phyloP scores from a whole-genome alignment of 2,113 vertebrate genomes.

The Reinhardtius hippoglossoides region DNA sequence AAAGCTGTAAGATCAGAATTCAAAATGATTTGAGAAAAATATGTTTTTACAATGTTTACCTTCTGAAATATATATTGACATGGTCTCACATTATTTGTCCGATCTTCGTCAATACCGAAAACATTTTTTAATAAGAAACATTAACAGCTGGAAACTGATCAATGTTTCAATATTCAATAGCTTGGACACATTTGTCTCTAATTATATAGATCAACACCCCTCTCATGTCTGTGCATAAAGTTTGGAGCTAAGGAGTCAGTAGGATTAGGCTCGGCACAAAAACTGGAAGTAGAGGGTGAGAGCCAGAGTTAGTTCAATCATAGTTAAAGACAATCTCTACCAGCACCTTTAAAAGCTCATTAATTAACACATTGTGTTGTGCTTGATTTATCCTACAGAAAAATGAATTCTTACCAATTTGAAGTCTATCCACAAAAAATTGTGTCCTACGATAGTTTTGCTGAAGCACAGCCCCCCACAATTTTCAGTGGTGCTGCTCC shows the following conservation, averaged over 20 bases:
- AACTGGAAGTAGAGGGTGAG: background rate
- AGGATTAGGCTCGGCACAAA: constrained; percentile 1
- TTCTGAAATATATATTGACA: background rate
- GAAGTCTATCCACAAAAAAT: no score
- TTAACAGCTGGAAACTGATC: background rate
- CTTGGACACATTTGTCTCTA: background rate
- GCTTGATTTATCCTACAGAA: background rate
- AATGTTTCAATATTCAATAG: background rate
- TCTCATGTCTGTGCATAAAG: no score
- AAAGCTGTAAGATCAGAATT: background rate
- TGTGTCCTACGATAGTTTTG: no score
- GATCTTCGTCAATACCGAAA: background rate
- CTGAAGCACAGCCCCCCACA: no score
- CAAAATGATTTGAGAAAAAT: background rate
- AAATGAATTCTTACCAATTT: no score
- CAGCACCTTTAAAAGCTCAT: background rate
- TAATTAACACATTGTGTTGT: background rate
- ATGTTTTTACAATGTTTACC: background rate
- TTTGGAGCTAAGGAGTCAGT: no score
- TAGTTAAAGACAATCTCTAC: background rate
- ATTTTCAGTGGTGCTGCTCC: no score
- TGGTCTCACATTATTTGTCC: background rate
- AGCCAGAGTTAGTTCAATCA: background rate
- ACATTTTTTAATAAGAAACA: background rate
- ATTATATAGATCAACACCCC: no score